Evolutionary conservation across 2,113 vertebrate species (phyloP).

Genomic region (Anoplopoma fimbria): DNA sequence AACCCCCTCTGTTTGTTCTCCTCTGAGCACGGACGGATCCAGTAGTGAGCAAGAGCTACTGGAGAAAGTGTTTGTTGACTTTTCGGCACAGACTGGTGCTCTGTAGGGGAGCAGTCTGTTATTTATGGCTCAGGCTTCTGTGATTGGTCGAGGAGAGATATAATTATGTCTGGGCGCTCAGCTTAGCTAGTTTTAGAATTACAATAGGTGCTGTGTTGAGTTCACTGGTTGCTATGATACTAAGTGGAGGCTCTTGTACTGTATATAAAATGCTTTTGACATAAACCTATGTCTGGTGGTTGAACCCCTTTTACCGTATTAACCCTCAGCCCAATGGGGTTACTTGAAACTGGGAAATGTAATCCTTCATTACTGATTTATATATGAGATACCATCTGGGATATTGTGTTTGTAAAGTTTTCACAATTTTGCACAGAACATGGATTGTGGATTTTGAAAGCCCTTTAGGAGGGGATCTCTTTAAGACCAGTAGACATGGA

Average conservation of each 20-base stretch:
- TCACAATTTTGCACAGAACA: not conserved
- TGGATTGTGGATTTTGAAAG: not conserved
- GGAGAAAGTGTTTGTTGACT: conserved; percentile 82
- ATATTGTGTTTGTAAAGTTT: conserved; percentile 3
- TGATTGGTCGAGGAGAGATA: conserved; percentile 79
- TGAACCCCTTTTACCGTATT: conserved; percentile 6
- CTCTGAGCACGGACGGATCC: conserved; percentile 53
- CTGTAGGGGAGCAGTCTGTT: conserved; percentile 79
- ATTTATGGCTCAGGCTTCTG: conserved; percentile 77
- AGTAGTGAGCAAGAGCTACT: conserved; percentile 68
- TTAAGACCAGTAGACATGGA: not conserved
- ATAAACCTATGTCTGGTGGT: conserved; percentile 19
- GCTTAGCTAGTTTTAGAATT: conserved; percentile 71
- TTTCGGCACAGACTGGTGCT: conserved; percentile 74
- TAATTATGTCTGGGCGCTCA: conserved; percentile 79
- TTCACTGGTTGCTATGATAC: conserved; percentile 79
- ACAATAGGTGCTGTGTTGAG: conserved; percentile 73
- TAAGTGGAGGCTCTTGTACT: conserved; percentile 54
- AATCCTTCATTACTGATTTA: not conserved
- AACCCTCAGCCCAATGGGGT: not conserved
- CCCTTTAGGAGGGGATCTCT: not conserved
- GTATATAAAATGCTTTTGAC: conserved; percentile 41
- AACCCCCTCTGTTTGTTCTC: conserved; percentile 55
- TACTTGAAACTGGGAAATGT: not conserved
- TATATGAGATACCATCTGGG: not conserved